A percentile compares a stretch with the other conserved stretches of the same genome.
phyloP scores from a whole-genome alignment of 92 coral and sea anemone genomes.

The Blastomussa wellsi region DNA sequence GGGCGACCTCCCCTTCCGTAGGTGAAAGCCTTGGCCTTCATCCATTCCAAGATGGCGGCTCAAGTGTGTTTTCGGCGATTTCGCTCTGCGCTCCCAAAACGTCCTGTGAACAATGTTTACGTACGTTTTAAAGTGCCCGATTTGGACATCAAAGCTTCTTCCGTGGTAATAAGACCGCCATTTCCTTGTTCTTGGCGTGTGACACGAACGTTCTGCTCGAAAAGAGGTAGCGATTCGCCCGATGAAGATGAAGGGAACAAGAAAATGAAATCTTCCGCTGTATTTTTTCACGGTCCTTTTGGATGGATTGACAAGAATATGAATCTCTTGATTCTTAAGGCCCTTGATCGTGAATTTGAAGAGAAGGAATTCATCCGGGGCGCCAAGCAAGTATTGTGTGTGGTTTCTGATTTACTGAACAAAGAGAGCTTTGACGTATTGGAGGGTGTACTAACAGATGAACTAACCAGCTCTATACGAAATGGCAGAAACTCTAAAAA shows the following conservation, averaged over 20 bases:
- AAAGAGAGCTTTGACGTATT: slow-evolving; percentile 61
- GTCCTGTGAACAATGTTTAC: neutral
- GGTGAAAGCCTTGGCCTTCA: slow-evolving; percentile 37
- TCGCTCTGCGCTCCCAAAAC: neutral
- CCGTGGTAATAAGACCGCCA: neutral
- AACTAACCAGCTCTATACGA: neutral
- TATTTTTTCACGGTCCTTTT: slow-evolving; percentile 65
- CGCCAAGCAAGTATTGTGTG: slow-evolving; percentile 84
- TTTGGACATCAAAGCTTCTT: neutral
- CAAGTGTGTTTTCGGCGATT: slow-evolving; percentile 11
- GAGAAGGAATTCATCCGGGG: slow-evolving; percentile 88
- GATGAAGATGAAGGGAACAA: neutral
- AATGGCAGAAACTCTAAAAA: neutral
- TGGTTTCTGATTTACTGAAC: slow-evolving; percentile 71
- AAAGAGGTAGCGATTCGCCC: slow-evolving; percentile 12
- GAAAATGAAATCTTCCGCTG: neutral
- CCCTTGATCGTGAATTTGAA: slow-evolving; percentile 82
- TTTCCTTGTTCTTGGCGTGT: neutral
- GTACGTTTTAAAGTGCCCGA: neutral
- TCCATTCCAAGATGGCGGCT: slow-evolving; percentile 59
- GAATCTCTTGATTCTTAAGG: slow-evolving; percentile 72
- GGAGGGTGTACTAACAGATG: slow-evolving; percentile 14
- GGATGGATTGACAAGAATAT: slow-evolving; percentile 75
- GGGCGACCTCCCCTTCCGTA: slow-evolving; percentile 3
- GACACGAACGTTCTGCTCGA: slow-evolving; percentile 27